phyloP scores from a whole-genome alignment of 1,140 invertebrate genomes.

The Muscidifurax raptorellus region DNA sequence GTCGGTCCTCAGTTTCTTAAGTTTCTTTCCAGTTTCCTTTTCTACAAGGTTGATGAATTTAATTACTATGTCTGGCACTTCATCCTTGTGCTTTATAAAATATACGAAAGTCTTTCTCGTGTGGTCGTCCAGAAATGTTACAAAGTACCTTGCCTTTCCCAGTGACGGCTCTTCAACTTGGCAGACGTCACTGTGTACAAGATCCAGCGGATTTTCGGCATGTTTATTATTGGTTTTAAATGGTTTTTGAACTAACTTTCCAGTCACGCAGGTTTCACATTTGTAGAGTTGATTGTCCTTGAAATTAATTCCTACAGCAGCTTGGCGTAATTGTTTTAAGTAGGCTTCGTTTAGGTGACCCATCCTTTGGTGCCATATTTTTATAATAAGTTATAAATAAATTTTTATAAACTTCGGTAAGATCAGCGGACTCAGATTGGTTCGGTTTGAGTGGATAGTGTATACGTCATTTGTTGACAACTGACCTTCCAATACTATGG shows the following conservation, averaged over 20 bases:
- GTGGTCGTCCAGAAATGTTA: no score
- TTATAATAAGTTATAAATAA: no score
- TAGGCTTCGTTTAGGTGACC: not conserved
- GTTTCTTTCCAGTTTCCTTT: no score
- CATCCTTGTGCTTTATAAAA: no score
- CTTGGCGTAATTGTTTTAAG: not conserved
- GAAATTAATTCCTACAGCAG: not conserved
- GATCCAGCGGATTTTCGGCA: slow-evolving; percentile 50
- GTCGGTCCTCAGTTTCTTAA: no score
- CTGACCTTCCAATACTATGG: no score
- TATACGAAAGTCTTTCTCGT: no score
- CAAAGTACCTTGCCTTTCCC: slow-evolving; percentile 61
- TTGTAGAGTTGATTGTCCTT: not conserved
- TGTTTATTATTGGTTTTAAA: no score
- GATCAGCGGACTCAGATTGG: not conserved
- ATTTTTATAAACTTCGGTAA: not conserved
- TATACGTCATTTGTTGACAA: no score
- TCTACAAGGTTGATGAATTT: no score
- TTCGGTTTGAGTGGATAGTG: slow-evolving; percentile 34
- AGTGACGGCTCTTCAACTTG: slow-evolving; percentile 60
- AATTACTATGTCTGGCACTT: no score
- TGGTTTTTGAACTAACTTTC: no score
- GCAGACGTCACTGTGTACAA: slow-evolving; percentile 62
- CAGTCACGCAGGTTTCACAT: not conserved
- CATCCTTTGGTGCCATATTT: not conserved